Percentiles rank a stretch among this genome's conserved stretches.
Conservation (phyloP, 2,797 vertebrate genomes). For the Brachymystax lenok region DNA sequence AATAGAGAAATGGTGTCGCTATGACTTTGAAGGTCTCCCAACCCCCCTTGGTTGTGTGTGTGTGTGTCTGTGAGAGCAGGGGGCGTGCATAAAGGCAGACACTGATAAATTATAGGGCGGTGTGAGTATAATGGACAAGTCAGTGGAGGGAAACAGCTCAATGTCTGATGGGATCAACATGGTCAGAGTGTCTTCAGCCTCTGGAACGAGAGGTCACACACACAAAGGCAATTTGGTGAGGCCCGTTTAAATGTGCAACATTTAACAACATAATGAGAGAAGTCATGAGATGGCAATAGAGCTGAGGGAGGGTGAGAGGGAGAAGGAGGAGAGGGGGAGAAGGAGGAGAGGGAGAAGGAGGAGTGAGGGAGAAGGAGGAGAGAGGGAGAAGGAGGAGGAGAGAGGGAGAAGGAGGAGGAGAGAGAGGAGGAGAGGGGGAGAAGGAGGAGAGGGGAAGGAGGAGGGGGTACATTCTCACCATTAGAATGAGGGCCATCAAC, state of each 20-base stretch:
- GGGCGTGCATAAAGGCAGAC: not conserved
- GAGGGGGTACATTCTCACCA: conserved; percentile 25
- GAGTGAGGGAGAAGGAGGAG: conserved; percentile 5
- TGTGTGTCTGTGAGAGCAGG: not conserved
- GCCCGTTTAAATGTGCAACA: not conserved
- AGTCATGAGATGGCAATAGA: not conserved
- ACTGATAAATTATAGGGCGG: not conserved
- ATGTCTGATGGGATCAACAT: not conserved
- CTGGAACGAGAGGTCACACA: not conserved
- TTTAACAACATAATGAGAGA: conserved; percentile 3
- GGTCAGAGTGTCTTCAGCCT: not conserved
- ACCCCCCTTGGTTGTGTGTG: not conserved
- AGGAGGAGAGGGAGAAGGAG: conserved; percentile 32
- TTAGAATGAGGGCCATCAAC: conserved; percentile 57
- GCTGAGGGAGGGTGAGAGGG: not conserved
- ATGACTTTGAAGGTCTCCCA: not conserved
- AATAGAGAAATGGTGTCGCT: not conserved
- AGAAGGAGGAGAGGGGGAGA: not conserved
- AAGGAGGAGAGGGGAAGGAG: conserved; percentile 16
- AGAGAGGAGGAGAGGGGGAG: not conserved
- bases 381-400: not conserved
- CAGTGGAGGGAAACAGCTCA: not conserved
- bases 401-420: conserved; percentile 20
- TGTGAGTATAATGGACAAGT: conserved; percentile 1
- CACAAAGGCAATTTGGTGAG: not conserved